phyloP scores from a whole-genome alignment of 1,140 invertebrate species.

The Drosophila subpulchrella region DNA sequence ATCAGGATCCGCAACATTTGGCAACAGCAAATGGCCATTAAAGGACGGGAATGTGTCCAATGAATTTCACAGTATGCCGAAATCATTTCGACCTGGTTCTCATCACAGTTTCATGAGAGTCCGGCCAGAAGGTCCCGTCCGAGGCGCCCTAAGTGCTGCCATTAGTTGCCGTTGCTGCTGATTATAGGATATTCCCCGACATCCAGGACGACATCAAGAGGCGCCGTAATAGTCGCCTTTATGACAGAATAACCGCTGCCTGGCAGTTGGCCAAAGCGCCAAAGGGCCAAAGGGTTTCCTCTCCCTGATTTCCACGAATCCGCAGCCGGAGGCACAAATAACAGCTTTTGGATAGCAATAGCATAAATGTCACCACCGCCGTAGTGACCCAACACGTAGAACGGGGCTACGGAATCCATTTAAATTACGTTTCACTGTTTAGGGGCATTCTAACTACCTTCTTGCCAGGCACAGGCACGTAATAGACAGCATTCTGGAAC shows the following conservation, averaged over 20 bases:
- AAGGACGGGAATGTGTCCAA: conserved; percentile 60
- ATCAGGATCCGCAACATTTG: conserved; percentile 38
- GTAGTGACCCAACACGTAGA: conserved; percentile 33
- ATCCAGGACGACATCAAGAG: conserved; percentile 30
- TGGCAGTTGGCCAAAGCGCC: conserved; percentile 18
- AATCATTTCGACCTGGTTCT: conserved; percentile 36
- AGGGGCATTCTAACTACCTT: conserved; percentile 28
- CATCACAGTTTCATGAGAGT: conserved; percentile 49
- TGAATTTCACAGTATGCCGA: conserved; percentile 63
- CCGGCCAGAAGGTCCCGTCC: conserved; percentile 26
- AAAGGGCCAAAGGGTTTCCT: conserved; percentile 36
- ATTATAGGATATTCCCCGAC: conserved; percentile 22
- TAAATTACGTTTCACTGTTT: conserved; percentile 52
- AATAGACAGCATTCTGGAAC: conserved; percentile 48
- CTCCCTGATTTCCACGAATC: conserved; percentile 9
- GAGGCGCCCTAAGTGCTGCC: conserved; percentile 21
- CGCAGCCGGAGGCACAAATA: conserved; percentile 18
- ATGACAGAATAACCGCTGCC: conserved; percentile 22
- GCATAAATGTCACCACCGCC: conserved; percentile 39
- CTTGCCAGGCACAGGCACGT: conserved; percentile 45
- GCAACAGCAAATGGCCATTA: conserved; percentile 56
- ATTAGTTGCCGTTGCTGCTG: conserved; percentile 37
- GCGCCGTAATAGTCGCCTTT: conserved; percentile 39
- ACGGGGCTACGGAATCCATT: conserved; percentile 33
- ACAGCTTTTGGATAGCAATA: conserved; percentile 29